Percentiles rank a stretch among this genome's conserved stretches.
These are phyloP conservation scores for Craterocephalus amniculus DNA, from an alignment of 2,797 vertebrate species.

Conservation along the genomic window DNA sequence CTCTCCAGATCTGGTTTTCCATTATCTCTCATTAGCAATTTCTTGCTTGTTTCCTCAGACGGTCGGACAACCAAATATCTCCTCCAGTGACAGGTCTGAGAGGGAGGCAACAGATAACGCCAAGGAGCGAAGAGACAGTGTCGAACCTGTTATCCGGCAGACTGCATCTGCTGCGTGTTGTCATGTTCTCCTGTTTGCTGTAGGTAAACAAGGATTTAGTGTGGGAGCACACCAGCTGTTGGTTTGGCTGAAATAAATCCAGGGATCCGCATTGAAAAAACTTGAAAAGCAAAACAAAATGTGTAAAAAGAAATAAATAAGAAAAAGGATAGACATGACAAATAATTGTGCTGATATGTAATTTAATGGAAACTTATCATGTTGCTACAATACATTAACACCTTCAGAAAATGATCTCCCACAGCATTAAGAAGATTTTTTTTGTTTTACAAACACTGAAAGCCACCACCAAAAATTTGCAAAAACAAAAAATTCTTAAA, in stretches of 20 bases:
- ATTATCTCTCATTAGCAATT: background rate
- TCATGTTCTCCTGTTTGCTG: background rate
- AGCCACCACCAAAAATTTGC: too few relatives aligned
- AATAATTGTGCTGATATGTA: too few relatives aligned
- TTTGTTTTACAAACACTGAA: too few relatives aligned
- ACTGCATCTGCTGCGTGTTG: background rate
- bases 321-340: too few relatives aligned
- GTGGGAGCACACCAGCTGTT: background rate
- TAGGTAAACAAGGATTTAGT: slow-evolving; percentile 2
- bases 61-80: background rate
- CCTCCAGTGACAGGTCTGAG: background rate
- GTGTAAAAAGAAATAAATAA: too few relatives aligned
- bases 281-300: background rate
- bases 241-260: background rate
- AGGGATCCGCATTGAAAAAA: background rate
- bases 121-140: background rate
- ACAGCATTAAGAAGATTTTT: too few relatives aligned
- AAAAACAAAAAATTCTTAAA: too few relatives aligned
- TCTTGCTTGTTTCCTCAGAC: background rate
- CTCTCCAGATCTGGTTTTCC: background rate
- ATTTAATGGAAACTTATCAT: too few relatives aligned
- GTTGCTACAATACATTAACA: too few relatives aligned
- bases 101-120: background rate
- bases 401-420: too few relatives aligned
- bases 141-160: background rate